A percentile compares a stretch with the other conserved stretches of the same genome.
These are phyloP conservation scores for Exocentrus adspersus DNA, from an alignment of 2,888 invertebrate genomes.

Conservation along the genomic window DNA sequence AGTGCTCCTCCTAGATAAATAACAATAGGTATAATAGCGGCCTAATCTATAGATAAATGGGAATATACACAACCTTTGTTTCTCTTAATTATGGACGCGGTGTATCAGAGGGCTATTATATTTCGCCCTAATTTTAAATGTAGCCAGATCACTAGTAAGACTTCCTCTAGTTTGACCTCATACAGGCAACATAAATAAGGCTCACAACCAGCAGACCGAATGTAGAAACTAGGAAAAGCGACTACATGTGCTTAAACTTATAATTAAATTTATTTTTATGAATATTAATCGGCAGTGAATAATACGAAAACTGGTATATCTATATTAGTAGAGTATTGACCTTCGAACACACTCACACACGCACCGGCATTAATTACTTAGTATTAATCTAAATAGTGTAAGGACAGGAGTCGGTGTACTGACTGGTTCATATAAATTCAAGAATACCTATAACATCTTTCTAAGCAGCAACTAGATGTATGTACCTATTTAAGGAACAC, in stretches of 20 bases:
- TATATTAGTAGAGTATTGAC: slow-evolving; percentile 36
- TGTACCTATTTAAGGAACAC: too few species aligned
- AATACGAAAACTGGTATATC: slow-evolving; percentile 32
- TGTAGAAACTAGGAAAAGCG: not conserved
- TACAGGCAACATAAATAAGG: not conserved
- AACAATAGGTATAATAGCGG: too few species aligned
- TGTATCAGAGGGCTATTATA: too few species aligned
- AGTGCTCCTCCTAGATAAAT: too few species aligned
- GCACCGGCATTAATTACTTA: slow-evolving; percentile 12
- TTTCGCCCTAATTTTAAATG: too few species aligned
- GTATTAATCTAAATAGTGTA: slow-evolving; percentile 8
- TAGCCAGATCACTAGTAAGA: too few species aligned
- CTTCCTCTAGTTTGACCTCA: not conserved
- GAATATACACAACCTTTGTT: too few species aligned
- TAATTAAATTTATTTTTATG: slow-evolving; percentile 22
- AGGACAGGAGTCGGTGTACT: not conserved
- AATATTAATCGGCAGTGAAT: slow-evolving; percentile 28
- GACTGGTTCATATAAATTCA: too few species aligned
- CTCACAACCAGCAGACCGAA: not conserved
- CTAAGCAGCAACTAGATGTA: too few species aligned
- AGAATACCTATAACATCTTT: too few species aligned
- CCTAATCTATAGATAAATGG: too few species aligned
- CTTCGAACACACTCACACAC: slow-evolving; percentile 31
- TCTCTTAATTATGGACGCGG: too few species aligned
- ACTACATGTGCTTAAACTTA: not conserved